Evolutionary conservation across 2,113 vertebrate genomes (phyloP), one percentile per base, ranked within the genome.

Genomic region (Petromus typicus): DNA sequence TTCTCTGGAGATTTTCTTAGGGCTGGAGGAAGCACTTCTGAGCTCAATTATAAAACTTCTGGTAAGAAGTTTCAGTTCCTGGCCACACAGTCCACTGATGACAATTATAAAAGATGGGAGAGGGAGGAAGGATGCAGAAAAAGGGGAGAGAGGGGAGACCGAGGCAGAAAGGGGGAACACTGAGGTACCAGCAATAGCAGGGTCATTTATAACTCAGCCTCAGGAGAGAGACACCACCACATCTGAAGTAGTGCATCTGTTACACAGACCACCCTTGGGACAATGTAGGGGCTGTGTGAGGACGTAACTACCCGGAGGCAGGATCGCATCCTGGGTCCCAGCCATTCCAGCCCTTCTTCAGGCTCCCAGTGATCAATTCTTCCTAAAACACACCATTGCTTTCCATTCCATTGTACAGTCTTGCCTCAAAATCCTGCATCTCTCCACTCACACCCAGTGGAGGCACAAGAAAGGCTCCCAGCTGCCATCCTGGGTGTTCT

Each of bases 121-220:
- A 34, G 43, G 40, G 13, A 43, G 7, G 17, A 14, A 30, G 17
- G 13, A 2, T 37, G 56, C 34, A 51, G 80, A 23, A 20, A 13
- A 73, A n/a, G 2, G 7, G 30, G 30, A 25, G 11, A 48, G 16
- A 32, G 9, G 3, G 4, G 4, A 6, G 1, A 32, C 18, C 37
- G 11, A 67, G 11, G 80, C 48, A 13, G 43, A 3, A 34, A 25
- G 66, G 30, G 67, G 17, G 17, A 7, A 78, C 13, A 27, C 69
- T 34, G 18, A 93, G 51, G 34, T 20, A 88, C 37, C 75, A 64
- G 67, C 48, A 90, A 91, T 2, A 43, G 43, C 16, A 59, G 71
- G 40, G 43, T 66, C 25, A 81, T 22, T 86, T 40, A 23, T 25
- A 59, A 59, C 3, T 10, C 32, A 48, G 25, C 64, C 69, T 57